These are phyloP conservation scores for Dryoscopus gambensis DNA, from an alignment of 2,113 vertebrate genomes.

Conservation along the genomic window DNA sequence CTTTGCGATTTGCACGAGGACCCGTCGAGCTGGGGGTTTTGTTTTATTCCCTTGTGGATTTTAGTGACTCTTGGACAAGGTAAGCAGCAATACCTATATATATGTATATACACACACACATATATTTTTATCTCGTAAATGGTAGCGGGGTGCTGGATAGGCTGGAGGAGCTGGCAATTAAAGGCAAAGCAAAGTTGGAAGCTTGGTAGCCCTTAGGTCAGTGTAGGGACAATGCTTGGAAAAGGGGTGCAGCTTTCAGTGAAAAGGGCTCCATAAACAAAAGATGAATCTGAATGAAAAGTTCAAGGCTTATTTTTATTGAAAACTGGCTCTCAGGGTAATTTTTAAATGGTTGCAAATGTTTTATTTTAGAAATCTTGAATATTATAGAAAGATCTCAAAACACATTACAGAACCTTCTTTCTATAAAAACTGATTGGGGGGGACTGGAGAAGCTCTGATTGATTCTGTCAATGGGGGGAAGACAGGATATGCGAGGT, in stretches of 20 bases:
- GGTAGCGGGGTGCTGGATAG: neutral
- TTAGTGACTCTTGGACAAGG: constrained; percentile 49
- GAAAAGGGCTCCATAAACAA: neutral
- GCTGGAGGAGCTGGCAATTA: neutral
- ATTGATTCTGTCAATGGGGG: neutral
- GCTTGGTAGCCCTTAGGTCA: neutral
- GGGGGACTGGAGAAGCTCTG: neutral
- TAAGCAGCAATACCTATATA: constrained; percentile 1
- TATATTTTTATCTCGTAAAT: fast-evolving
- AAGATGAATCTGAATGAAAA: neutral
- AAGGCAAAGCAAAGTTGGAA: constrained; percentile 28
- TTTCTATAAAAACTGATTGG: neutral
- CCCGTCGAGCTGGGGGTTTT: neutral
- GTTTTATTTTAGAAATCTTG: neutral
- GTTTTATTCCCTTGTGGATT: neutral
- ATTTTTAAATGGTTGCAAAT: neutral
- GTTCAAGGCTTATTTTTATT: neutral
- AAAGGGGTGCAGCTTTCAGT: neutral
- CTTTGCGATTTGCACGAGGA: neutral
- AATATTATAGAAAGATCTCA: neutral
- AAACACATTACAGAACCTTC: neutral
- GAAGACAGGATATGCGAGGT: constrained; percentile 1
- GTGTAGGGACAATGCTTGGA: neutral
- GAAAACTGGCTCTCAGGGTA: neutral
- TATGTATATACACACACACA: no score